Conservation (phyloP, 2,797 vertebrate species). For the Orientallactaga sibirica region DNA sequence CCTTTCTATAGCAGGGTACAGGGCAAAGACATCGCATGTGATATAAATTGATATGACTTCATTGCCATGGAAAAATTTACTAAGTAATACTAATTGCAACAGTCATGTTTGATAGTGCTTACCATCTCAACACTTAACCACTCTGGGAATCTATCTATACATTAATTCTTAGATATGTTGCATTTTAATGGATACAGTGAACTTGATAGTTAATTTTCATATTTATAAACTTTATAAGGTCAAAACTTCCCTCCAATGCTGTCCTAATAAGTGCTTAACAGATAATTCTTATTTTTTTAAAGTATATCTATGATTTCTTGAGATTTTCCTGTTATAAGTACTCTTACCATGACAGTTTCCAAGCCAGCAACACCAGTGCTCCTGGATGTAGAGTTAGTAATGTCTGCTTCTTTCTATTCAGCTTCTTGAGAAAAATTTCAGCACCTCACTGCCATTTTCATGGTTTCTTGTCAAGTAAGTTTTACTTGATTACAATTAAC, state of each 20-base stretch:
- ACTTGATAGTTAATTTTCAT: neutral
- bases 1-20: neutral
- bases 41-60: neutral
- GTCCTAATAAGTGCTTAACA: neutral
- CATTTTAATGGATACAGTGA: slow-evolving; percentile 9
- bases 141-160: neutral
- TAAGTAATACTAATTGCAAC: slow-evolving; percentile 1
- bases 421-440: neutral
- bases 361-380: neutral
- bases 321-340: slow-evolving; percentile 16
- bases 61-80: neutral
- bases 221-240: neutral
- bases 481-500: slow-evolving; percentile 9
- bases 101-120: neutral
- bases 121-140: neutral
- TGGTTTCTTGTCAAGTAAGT: slow-evolving; percentile 1
- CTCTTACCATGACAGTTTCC: neutral
- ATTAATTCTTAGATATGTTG: neutral
- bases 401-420: neutral
- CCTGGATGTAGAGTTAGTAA: neutral
- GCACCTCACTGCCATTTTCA: neutral
- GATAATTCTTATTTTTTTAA: neutral
- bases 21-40: no score
- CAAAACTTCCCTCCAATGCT: neutral
- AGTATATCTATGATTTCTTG: neutral